Evolutionary conservation across 2,797 vertebrate genomes (phyloP), one percentile per base, ranked within the genome.

Genomic region (Artibeus lituratus): DNA sequence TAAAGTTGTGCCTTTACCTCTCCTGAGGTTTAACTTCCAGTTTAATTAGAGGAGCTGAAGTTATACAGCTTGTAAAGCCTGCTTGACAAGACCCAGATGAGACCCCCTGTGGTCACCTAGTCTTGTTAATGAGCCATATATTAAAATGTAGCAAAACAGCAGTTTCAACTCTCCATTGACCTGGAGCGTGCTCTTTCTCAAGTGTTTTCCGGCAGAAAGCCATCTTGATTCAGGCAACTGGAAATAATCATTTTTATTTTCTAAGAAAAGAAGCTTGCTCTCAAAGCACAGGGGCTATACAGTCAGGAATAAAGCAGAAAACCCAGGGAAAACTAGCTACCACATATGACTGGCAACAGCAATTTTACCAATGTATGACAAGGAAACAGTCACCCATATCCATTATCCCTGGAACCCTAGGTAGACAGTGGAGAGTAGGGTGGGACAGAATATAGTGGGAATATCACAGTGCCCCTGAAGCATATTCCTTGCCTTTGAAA

Each of bases 81-180:
- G 69, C 14, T 16, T 19, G 37, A 39, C 0, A 2, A 47, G 21
- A 29, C 16, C 32, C 73, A 15, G 53, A 35, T 3, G 55, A 53
- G 72, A 35, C 15, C 47, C 0, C 0, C 0, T 0, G 1, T 15
- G 10, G 14, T 73, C 7, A 19, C 26, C 4, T 2, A 3, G 29
- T 7, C 16, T 59, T 35, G 14, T 51, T 67, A 29, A 21, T 0
- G 7, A 32, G 26, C 39, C 37, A 16, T 8, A 1, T 16, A 7
- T 22, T 3, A 39, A 67, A 49, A 65, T 2, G 6, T 10, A 65
- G 44, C 3, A 14, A 49, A 51, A 35, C 0, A 77, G 76, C 14
- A 0, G 0, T 9, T 24, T 51, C 55, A 37, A 11, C 22, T 18
- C 18, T 7, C 47, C 44, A 37, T 24, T 0, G 2, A 44, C 42